Percentiles rank a stretch among this genome's conserved stretches.
These are phyloP conservation scores for Resseliella maxima DNA, from an alignment of 2,888 invertebrate species.

Conservation along the genomic window DNA sequence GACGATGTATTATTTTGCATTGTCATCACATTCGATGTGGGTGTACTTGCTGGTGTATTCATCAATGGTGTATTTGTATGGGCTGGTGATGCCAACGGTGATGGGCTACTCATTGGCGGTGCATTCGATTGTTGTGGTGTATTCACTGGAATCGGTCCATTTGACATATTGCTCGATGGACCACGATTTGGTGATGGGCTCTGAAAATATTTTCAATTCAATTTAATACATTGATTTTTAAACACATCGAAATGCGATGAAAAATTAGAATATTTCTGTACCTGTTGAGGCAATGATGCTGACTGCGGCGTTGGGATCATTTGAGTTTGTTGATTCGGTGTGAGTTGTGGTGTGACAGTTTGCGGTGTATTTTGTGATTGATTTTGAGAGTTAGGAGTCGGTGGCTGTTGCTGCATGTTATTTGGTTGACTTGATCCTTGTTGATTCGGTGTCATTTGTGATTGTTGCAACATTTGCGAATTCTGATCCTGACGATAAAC, in stretches of 20 bases:
- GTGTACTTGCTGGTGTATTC: constrained; percentile 63
- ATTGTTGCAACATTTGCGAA: constrained; percentile 61
- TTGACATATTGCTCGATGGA: constrained; percentile 63
- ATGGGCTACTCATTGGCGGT: constrained; percentile 64
- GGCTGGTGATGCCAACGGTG: constrained; percentile 61
- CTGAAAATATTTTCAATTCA: constrained; percentile 62
- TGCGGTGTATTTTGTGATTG: constrained; percentile 1
- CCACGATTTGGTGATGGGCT: constrained; percentile 67
- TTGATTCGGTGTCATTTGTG: constrained; percentile 59
- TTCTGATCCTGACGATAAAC: constrained; percentile 60
- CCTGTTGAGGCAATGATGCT: constrained; percentile 39
- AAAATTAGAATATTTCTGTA: neutral
- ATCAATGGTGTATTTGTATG: constrained; percentile 60
- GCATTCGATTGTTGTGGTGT: constrained; percentile 71
- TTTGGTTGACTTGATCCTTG: constrained; percentile 59
- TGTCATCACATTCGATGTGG: constrained; percentile 55
- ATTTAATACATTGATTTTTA: neutral
- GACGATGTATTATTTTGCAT: constrained; percentile 39
- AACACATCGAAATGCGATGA: too few species aligned
- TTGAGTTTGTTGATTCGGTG: constrained; percentile 26
- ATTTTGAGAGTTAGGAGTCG: constrained; percentile 68
- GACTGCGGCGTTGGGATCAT: constrained; percentile 35
- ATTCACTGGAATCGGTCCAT: constrained; percentile 69
- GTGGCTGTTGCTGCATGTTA: constrained; percentile 63
- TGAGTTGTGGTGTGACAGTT: constrained; percentile 14